Conservation (phyloP, 2,113 vertebrate species). For the Pogonocichla stellata region DNA sequence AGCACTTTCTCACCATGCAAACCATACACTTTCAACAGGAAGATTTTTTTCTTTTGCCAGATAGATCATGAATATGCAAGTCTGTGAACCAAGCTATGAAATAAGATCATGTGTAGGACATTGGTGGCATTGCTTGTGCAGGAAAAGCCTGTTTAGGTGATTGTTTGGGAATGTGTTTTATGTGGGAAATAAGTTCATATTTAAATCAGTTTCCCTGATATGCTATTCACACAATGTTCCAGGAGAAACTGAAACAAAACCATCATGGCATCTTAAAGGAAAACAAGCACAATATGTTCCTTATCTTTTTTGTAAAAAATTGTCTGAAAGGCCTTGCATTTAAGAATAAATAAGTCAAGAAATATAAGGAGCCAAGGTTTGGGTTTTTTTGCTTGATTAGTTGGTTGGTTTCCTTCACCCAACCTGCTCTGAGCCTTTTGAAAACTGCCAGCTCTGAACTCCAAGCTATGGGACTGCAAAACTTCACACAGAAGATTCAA, state of each 20-base stretch:
- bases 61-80: neutral
- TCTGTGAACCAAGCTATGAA: neutral
- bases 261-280: neutral
- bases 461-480: neutral
- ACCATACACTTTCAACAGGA: neutral
- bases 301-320: neutral
- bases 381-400: accelerated
- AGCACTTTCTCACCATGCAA: neutral
- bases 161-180: neutral
- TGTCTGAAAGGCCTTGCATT: neutral
- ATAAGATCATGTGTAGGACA: neutral
- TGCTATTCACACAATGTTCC: neutral
- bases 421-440: neutral
- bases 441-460: neutral
- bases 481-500: neutral
- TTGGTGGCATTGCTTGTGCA: neutral
- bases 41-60: neutral
- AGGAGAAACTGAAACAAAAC: neutral
- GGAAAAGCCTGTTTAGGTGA: neutral
- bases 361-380: neutral
- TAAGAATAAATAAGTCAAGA: neutral
- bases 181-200: neutral
- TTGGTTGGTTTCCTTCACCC: neutral
- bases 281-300: neutral
- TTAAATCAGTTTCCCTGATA: neutral